Evolutionary conservation across 2,113 vertebrate species (phyloP).

Genomic region (Brevimyrus niger): DNA sequence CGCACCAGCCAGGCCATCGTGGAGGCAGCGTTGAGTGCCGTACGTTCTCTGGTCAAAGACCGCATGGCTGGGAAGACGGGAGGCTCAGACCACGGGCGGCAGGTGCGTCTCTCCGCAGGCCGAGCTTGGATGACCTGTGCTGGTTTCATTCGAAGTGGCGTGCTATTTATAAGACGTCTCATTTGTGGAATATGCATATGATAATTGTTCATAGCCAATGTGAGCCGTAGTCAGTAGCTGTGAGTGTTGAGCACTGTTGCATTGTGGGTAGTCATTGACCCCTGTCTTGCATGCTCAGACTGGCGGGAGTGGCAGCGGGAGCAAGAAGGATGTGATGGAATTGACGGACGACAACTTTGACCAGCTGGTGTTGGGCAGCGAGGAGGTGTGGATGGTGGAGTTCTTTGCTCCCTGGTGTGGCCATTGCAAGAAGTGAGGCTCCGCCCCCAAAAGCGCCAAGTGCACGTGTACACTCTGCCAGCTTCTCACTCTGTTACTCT

Average conservation of each 20-base stretch:
- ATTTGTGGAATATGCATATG: neutral
- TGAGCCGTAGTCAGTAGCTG: neutral
- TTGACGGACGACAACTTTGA: slow-evolving; percentile 91
- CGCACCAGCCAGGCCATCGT: slow-evolving; percentile 85
- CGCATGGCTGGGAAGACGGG: slow-evolving; percentile 71
- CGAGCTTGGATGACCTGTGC: neutral
- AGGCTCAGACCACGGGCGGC: slow-evolving; percentile 69
- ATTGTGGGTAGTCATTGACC: neutral
- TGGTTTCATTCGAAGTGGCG: neutral
- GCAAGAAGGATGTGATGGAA: slow-evolving; percentile 80
- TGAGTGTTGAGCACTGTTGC: neutral
- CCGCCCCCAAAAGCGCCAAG: neutral
- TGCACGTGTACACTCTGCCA: no score
- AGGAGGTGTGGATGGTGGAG: slow-evolving; percentile 88
- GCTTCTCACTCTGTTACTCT: neutral
- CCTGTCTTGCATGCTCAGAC: slow-evolving; percentile 42
- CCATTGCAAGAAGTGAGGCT: slow-evolving; percentile 94
- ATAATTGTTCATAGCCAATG: neutral
- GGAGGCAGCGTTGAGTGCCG: slow-evolving; percentile 71
- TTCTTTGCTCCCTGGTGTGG: slow-evolving; percentile 98
- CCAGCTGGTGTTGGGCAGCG: slow-evolving; percentile 68
- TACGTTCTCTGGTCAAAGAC: slow-evolving; percentile 80
- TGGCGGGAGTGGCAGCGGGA: slow-evolving; percentile 55
- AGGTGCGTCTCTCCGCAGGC: slow-evolving; percentile 43
- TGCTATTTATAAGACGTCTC: neutral